Base-by-base conservation (phyloP, 2,797 vertebrate genomes). In the Sebastes matsubarae region DNA sequence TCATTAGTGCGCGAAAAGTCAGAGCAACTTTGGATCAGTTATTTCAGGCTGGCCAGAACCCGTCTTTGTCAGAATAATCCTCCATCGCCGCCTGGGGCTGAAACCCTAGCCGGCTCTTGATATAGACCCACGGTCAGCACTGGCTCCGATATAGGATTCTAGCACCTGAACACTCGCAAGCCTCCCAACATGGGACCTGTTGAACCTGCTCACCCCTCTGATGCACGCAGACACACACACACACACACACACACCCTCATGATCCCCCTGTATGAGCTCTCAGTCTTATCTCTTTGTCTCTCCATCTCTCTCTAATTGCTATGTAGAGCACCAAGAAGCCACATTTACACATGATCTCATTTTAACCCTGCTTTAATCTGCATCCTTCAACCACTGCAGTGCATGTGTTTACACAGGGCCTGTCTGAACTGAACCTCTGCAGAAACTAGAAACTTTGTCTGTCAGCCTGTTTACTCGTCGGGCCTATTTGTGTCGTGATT, bases 181-280 rank as follows among this genome's bases (percentile, higher is more conserved):
- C 87, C 88, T 89, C 87, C 88, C 86, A 90, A 91, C 91, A 93
- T 87, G 88, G 94, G 92, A 94, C 93, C 88, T 82, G 86, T 68
- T 96, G 95, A 96, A 96, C 95, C 91, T 84, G 84, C 76, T 96
- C 94, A 94, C 96, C 91, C 88, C 67, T 30, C 71, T 75, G 83
- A 84, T 82, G 81, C 83, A 85, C 60, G 63, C 85, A 91, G 65
- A 75, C 81, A 82, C 63, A 87, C 60, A 79, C 72, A 75, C 83
- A 75, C 75, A 72, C 77, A 30, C 30, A 38, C 36, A 42, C 38
- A 42, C 38, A 42, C 58, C 42, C 66, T 61, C 34, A 52, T 83
- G 73, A 89, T 83, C 82, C 71, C 82, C 72, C 78, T 59, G 30
- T 73, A 75, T 87, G 75, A 84, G 80, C 81, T 68, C 79, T 80